Evolutionary conservation across 2,888 invertebrate species (phyloP).

Genomic region (Dendrolimus houi): DNA sequence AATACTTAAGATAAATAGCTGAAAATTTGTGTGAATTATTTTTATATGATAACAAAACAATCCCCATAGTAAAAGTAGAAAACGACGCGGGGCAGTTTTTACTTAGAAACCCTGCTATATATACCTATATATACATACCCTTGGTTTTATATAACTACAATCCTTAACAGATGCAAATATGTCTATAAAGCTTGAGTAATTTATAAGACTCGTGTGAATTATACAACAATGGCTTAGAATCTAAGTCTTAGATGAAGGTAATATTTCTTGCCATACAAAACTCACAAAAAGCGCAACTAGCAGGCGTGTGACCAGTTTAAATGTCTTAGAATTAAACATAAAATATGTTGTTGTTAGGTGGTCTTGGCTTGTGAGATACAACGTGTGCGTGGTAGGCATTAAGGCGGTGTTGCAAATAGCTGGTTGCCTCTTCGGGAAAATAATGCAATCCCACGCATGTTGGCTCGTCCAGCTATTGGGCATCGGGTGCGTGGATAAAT

Average conservation of each 20-base stretch:
- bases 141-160: no score
- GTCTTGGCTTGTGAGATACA: conserved; percentile 93
- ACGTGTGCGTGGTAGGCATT: conserved; percentile 89
- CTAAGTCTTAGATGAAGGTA: background rate
- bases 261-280: background rate
- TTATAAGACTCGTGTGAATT: background rate
- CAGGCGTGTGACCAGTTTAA: no score
- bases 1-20: no score
- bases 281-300: background rate
- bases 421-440: conserved; percentile 88
- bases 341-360: conserved; percentile 76
- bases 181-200: no score
- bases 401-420: conserved; percentile 93
- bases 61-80: no score
- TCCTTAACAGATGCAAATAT: no score
- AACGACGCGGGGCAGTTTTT: no score
- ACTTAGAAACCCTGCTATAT: no score
- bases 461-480: conserved; percentile 92
- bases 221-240: background rate
- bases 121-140: no score
- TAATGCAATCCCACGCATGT: conserved; percentile 78
- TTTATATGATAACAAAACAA: no score
- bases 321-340: no score
- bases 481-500: conserved; percentile 90
- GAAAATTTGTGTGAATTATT: no score